Evolutionary conservation across 2,888 invertebrate species (phyloP).

Genomic region (Phaedon cochleariae): DNA sequence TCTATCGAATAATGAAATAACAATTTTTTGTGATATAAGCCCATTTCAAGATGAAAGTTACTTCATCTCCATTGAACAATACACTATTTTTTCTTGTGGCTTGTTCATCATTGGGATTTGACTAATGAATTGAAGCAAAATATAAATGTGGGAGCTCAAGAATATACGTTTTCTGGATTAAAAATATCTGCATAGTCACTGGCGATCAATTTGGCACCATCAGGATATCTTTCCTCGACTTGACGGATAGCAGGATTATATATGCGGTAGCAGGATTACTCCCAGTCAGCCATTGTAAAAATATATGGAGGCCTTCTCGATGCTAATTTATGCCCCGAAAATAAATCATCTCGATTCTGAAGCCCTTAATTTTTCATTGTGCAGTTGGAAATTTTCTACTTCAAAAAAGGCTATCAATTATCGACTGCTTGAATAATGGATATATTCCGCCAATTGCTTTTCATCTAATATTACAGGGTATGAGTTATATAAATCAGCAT

Average conservation of each 20-base stretch:
- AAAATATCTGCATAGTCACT: slow-evolving; percentile 5
- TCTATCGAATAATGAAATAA: no score
- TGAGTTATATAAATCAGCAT: no score
- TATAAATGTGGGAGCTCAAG: not conserved
- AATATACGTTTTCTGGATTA: not conserved
- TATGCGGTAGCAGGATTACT: slow-evolving; percentile 47
- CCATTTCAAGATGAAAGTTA: no score
- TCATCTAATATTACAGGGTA: slow-evolving; percentile 6
- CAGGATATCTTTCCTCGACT: slow-evolving; percentile 45
- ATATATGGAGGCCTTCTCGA: slow-evolving; percentile 48
- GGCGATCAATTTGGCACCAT: slow-evolving; percentile 45
- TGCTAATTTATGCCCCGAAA: slow-evolving; percentile 51
- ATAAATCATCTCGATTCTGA: slow-evolving; percentile 48
- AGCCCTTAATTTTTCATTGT: slow-evolving; percentile 32
- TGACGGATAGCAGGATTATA: slow-evolving; percentile 52
- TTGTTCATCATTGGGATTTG: no score
- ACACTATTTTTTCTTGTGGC: no score
- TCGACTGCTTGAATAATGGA: slow-evolving; percentile 31
- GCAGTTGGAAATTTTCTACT: slow-evolving; percentile 23
- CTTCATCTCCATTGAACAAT: no score
- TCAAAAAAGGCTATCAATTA: slow-evolving; percentile 34
- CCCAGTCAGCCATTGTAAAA: slow-evolving; percentile 48
- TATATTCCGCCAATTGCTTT: slow-evolving; percentile 27
- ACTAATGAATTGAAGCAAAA: no score
- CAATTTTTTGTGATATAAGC: no score